A percentile compares a stretch with the other conserved stretches of the same genome.
These are phyloP conservation scores for Spisula subtruncata DNA, from an alignment of 2,888 invertebrate species.

Conservation along the genomic window DNA sequence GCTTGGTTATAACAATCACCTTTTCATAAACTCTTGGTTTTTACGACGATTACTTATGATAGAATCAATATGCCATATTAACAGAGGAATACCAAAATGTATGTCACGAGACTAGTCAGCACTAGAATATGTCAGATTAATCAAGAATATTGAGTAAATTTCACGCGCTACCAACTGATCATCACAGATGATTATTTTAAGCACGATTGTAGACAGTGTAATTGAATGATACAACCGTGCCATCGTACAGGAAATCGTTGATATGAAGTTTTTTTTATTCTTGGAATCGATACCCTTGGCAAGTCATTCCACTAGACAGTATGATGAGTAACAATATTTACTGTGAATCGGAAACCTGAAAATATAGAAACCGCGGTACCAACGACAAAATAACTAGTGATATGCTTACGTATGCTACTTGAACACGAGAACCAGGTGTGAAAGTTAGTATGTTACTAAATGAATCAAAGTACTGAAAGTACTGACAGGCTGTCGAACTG, in stretches of 20 bases:
- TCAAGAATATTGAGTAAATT: not conserved
- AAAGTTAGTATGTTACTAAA: too few relatives aligned
- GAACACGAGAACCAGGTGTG: not conserved
- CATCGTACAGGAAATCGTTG: constrained; percentile 8
- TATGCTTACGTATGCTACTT: not conserved
- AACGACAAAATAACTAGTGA: too few relatives aligned
- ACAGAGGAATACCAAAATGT: too few relatives aligned
- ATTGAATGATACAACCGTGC: not conserved
- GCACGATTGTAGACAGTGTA: constrained; percentile 10
- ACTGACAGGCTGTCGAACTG: too few relatives aligned
- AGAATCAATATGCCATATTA: too few relatives aligned
- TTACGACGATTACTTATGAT: too few relatives aligned
- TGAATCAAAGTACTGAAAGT: too few relatives aligned
- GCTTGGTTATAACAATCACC: too few relatives aligned
- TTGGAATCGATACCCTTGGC: not conserved
- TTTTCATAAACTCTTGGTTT: too few relatives aligned
- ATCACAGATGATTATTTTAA: not conserved
- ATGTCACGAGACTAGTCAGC: not conserved
- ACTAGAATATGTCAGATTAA: not conserved
- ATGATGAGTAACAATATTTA: constrained; percentile 2
- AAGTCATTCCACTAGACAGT: not conserved
- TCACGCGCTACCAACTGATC: constrained; percentile 1
- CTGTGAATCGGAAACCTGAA: not conserved
- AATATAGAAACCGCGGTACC: not conserved
- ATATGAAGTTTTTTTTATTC: not conserved